Evolutionary conservation across 1,140 invertebrate species (phyloP).

Genomic region (Phocides pigmalion): DNA sequence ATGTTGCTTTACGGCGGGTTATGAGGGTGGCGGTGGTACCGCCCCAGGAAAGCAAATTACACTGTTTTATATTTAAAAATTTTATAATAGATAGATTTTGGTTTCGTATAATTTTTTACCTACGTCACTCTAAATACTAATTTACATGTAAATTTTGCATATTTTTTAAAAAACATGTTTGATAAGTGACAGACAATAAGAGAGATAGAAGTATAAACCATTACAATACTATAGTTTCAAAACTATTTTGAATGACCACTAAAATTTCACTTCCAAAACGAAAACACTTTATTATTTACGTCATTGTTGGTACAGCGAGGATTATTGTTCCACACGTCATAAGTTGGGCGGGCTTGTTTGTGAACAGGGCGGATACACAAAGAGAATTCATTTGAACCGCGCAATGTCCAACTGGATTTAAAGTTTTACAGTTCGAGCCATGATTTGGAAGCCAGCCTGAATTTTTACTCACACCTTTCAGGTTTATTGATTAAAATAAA

Average conservation of each 20-base stretch:
- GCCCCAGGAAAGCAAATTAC: neutral
- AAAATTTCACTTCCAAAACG: neutral
- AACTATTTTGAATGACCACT: neutral
- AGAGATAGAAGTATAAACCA: too few relatives aligned
- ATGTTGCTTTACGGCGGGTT: too few relatives aligned
- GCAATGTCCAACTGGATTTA: constrained; percentile 17
- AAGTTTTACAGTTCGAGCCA: constrained; percentile 12
- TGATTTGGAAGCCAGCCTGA: constrained; percentile 1
- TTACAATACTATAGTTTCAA: too few relatives aligned
- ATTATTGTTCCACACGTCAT: constrained; percentile 31
- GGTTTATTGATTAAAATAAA: neutral
- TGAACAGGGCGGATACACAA: constrained; percentile 17
- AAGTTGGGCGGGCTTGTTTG: constrained; percentile 25
- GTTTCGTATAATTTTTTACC: too few relatives aligned
- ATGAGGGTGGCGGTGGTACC: too few relatives aligned
- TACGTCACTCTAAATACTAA: too few relatives aligned
- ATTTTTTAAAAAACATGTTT: too few relatives aligned
- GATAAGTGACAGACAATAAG: too few relatives aligned
- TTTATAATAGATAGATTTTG: too few relatives aligned
- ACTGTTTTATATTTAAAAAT: constrained; percentile 6
- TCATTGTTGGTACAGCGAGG: constrained; percentile 5
- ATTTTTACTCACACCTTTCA: constrained; percentile 4
- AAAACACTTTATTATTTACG: constrained; percentile 12
- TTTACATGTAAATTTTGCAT: too few relatives aligned
- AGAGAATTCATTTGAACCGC: constrained; percentile 22